phyloP scores from a whole-genome alignment of 2,888 invertebrate species.

The Cerastis leucographa region DNA sequence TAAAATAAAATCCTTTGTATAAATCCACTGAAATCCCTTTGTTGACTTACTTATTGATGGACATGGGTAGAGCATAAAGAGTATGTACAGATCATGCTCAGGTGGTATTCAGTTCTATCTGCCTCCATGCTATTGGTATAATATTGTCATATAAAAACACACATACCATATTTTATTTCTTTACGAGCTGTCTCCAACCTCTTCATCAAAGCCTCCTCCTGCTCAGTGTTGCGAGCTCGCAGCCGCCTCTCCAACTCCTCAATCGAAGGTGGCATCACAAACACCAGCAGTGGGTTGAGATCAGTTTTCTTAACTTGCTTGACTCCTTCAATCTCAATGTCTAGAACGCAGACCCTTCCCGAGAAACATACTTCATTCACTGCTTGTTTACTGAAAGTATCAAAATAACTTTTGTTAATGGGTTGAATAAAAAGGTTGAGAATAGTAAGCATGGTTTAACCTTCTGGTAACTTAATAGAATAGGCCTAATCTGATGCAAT shows the following conservation, averaged over 20 bases:
- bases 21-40: too few species aligned
- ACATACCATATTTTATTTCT: conserved; percentile 96
- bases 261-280: conserved; percentile 97
- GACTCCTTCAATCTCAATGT: conserved; percentile 98
- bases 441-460: background rate
- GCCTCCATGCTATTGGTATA: background rate
- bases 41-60: background rate
- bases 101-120: background rate
- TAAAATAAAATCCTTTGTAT: background rate
- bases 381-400: conserved; percentile 93
- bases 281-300: conserved; percentile 96
- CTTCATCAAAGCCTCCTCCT: conserved; percentile 95
- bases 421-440: conserved; percentile 13
- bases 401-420: conserved; percentile 48
- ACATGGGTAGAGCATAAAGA: background rate
- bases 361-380: conserved; percentile 94
- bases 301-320: conserved; percentile 95
- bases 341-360: conserved; percentile 97
- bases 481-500: background rate
- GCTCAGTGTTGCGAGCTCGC: conserved; percentile 96
- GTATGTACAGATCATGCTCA: background rate
- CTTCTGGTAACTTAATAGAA: background rate
- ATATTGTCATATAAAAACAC: background rate
- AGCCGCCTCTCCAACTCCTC: conserved; percentile 94
- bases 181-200: conserved; percentile 94